These are phyloP conservation scores for Calliscelio sp. DNA, from an alignment of 2,888 invertebrate genomes.

Conservation along the genomic window DNA sequence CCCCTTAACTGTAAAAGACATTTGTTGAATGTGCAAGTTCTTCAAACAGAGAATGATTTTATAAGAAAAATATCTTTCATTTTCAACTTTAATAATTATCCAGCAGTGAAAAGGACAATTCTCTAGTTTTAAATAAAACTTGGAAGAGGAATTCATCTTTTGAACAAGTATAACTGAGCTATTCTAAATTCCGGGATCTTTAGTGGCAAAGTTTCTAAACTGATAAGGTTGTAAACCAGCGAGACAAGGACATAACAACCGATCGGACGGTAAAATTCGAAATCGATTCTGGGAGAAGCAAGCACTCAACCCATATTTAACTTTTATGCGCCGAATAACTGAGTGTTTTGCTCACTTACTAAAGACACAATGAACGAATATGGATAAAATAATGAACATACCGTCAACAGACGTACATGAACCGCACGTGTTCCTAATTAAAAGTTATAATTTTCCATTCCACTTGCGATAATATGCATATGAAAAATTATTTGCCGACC, in stretches of 20 bases:
- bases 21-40: too few relatives aligned
- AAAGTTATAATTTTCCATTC: conserved; percentile 57
- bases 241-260: conserved; percentile 16
- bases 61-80: not conserved
- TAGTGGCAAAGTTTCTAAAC: not conserved
- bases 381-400: conserved; percentile 30
- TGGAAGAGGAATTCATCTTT: not conserved
- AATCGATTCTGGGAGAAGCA: conserved; percentile 32
- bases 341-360: conserved; percentile 2
- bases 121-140: not conserved
- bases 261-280: conserved; percentile 32
- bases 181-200: not conserved
- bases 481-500: conserved; percentile 52
- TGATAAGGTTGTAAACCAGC: not conserved
- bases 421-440: conserved; percentile 60
- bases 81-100: conserved; percentile 5
- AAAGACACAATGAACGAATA: conserved; percentile 23
- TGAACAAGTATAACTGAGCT: not conserved
- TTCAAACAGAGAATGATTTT: not conserved
- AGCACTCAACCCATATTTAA: conserved; percentile 36
- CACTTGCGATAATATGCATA: conserved; percentile 44
- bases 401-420: conserved; percentile 39
- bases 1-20: too few relatives aligned
- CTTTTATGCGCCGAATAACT: conserved; percentile 12
- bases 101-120: not conserved